phyloP scores from a whole-genome alignment of 1,140 invertebrate genomes.

The Neuroterus valhalla region DNA sequence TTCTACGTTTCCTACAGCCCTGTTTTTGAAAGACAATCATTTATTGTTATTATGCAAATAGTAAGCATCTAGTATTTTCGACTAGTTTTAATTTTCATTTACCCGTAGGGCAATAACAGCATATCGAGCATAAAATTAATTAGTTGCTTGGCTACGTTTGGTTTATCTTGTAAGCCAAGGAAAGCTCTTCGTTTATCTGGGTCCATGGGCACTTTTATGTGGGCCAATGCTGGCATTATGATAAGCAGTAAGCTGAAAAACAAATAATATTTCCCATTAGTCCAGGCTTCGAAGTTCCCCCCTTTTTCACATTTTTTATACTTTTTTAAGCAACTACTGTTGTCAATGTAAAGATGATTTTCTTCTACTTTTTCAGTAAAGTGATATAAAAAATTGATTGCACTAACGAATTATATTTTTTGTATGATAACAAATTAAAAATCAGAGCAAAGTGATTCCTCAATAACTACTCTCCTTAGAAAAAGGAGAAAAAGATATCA shows the following conservation, averaged over 20 bases:
- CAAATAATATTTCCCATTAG: conserved; percentile 44
- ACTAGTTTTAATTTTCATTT: conserved; percentile 52
- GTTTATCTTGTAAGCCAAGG: conserved; percentile 78
- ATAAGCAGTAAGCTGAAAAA: conserved; percentile 84
- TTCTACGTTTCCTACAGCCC: conserved; percentile 60
- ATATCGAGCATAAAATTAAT: conserved; percentile 88
- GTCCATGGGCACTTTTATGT: conserved; percentile 82
- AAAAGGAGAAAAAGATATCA: too few species aligned
- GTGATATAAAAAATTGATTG: too few species aligned
- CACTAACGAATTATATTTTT: too few species aligned
- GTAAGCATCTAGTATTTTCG: conserved; percentile 26
- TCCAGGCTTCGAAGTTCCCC: too few species aligned
- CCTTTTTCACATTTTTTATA: too few species aligned
- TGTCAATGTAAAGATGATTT: too few species aligned
- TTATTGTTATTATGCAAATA: conserved; percentile 16
- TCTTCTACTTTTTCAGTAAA: too few species aligned
- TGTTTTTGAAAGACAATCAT: conserved; percentile 34
- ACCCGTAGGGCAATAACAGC: conserved; percentile 91
- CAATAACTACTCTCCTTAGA: too few species aligned
- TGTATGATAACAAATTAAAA: too few species aligned
- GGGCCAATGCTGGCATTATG: conserved; percentile 86
- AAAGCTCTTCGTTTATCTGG: conserved; percentile 78
- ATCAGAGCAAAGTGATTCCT: too few species aligned
- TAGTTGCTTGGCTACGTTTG: conserved; percentile 81
- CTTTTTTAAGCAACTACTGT: too few species aligned